Evolutionary conservation across 2,113 vertebrate genomes (phyloP), one percentile per base, ranked within the genome.

Genomic region (Platichthys flesus): DNA sequence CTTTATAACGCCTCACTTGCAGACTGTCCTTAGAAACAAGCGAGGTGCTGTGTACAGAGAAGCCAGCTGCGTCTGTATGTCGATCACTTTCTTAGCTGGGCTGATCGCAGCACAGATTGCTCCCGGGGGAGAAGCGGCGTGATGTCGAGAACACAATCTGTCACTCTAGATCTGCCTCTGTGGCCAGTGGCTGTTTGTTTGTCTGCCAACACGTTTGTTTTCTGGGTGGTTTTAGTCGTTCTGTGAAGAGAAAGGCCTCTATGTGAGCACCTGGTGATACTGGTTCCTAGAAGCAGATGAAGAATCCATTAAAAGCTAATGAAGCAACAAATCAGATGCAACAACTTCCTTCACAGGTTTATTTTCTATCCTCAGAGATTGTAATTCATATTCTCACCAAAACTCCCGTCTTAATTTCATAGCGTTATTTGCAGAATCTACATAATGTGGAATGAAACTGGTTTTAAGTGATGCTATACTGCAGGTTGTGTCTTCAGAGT

Each of bases 61-160:
- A 47, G 14, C 13, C 45, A 10, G 60, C 45, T 14, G 56, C 52
- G 49, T 66, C 72, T 79, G 12, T 31, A 8, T 24, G 78, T 71
- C 67, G 76, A 83, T 74, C 55, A 6, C 28, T 54, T 21, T 42
- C 67, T 45, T 42, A 68, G 12, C 62, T 66, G 70, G 31, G 67
- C 70, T 67, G 86, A 88, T 89, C 76, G 37, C 69, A 28, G 69
- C 55, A 79, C 47, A 15, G 63, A 45, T 24, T 40, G 6, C 74
- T 73, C 62, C 42, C n/a, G 15, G 40, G 67, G 52, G 40, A 12
- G 52, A 77, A 40, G 28, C 35, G 2, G 56, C 9, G 2, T 4
- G 26, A 28, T 2, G 56, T 49, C 31, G 55, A 61, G 37, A 68
- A 81, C 31, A 14, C 71, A 78, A 18, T 72, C 66, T 72, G 78